Conservation (phyloP, 2,113 vertebrate genomes). For the Uria lomvia region DNA sequence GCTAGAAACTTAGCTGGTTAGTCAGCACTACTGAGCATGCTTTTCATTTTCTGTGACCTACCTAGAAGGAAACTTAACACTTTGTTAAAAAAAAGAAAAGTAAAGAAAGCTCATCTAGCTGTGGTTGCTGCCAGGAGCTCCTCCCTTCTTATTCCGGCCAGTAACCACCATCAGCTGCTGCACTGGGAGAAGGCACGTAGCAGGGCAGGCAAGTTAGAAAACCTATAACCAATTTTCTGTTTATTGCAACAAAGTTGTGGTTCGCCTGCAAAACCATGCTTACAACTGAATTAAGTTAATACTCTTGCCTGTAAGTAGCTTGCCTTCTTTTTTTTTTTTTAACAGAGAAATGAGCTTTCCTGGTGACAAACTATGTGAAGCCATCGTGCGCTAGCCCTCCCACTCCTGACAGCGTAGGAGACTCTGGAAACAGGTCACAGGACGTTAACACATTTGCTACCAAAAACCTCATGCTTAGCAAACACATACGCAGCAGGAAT, state of each 20-base stretch:
- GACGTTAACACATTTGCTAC: neutral
- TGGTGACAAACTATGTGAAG: neutral
- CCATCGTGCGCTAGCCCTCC: fast-evolving
- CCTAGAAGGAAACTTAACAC: neutral
- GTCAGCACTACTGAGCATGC: neutral
- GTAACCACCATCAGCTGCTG: neutral
- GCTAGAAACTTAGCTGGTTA: neutral
- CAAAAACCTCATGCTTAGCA: fast-evolving
- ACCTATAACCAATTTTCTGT: neutral
- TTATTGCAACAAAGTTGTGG: neutral
- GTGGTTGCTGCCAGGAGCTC: neutral
- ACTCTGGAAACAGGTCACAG: neutral
- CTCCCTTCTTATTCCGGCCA: neutral
- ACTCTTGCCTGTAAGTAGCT: neutral
- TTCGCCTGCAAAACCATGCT: neutral
- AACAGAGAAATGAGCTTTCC: neutral
- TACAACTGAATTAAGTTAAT: neutral
- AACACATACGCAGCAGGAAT: fast-evolving
- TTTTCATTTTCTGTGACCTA: neutral
- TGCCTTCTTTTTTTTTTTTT: neutral
- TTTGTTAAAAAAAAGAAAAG: neutral
- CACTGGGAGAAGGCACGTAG: neutral
- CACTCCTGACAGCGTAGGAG: neutral
- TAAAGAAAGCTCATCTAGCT: neutral
- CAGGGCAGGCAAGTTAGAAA: neutral